Evolutionary conservation across 2,113 vertebrate genomes (phyloP), one percentile per base, ranked within the genome.

Genomic region (Archocentrus centrarchus): DNA sequence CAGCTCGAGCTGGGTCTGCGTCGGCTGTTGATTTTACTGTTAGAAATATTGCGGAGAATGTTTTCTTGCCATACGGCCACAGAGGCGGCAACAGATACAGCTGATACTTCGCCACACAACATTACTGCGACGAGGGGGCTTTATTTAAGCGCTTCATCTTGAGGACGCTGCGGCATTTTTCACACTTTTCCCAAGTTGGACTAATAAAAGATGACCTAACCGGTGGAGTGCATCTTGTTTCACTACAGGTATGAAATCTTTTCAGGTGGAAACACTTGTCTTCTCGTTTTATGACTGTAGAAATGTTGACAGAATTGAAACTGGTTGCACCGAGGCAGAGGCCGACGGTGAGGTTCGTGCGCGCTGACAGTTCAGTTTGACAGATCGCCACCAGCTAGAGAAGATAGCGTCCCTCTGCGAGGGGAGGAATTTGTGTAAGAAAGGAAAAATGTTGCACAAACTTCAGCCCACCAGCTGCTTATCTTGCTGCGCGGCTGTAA

Each of bases 171-270:
- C 82, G 75, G 75, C 70, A 78, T 83, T 88, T 83, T 15, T 75
- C 57, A 47, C 15, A 39, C 50, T 60, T 77, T 66, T 35, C 17
- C 7, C 50, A 79, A 80, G n/a, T 87, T 78, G 81, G 82, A 86
- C 82, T 37, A n/a, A 83, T 84, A 8, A 77, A 85, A 88, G 64
- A 94, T 94, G 94, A 92, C 83, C 87, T 94, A 88, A 91, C 39
- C 20, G 15, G 57, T 13, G 89, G 62, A 80, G 66, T 47, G 30
- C 84, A 70, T 61, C 61, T 22, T 76, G 32, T 57, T 59, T 39
- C 83, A 81, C 68, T 17, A 85, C 79, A 94, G 94, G 94, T 95
- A 94, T 44, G 80, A 7, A 0, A 10, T 30, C 20, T 55, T 64
- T 66, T 66, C 3, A 41, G 22, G 50, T 62, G 24, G 6, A 47